Conservation (phyloP, 35 echinoderm and acorn worm genomes). For the Apostichopus japonicus region DNA sequence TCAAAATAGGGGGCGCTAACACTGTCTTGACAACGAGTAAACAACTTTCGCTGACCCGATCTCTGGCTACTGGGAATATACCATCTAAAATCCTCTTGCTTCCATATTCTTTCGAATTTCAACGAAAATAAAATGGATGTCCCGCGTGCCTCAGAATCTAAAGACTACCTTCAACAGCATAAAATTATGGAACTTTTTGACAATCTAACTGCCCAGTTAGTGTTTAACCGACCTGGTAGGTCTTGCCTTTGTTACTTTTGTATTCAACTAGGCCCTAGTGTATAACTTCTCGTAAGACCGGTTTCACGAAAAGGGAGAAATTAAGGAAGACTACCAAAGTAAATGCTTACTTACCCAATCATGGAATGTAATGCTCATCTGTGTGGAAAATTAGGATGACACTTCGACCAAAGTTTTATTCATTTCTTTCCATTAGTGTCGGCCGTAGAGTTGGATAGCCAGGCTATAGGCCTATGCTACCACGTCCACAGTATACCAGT, state of each 20-base stretch:
- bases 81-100: background rate
- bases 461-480: no score
- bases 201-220: constrained; percentile 85
- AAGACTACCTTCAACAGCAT: constrained; percentile 83
- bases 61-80: background rate
- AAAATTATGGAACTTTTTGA: constrained; percentile 91
- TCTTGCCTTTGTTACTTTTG: background rate
- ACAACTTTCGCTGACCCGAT: background rate
- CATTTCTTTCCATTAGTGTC: no score
- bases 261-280: background rate
- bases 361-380: no score
- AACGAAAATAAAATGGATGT: constrained; percentile 65
- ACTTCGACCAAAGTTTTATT: no score
- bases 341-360: no score
- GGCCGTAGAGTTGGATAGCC: no score
- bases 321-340: no score
- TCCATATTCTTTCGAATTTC: background rate
- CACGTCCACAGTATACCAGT: no score
- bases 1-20: background rate
- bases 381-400: no score
- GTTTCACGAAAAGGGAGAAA: background rate
- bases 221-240: constrained; percentile 95
- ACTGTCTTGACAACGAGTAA: background rate
- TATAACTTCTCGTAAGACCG: background rate
- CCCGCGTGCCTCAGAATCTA: constrained; percentile 72